A percentile compares a stretch with the other conserved stretches of the same genome.
Conservation (phyloP, 2,113 vertebrate genomes). For the Carlito syrichta region DNA sequence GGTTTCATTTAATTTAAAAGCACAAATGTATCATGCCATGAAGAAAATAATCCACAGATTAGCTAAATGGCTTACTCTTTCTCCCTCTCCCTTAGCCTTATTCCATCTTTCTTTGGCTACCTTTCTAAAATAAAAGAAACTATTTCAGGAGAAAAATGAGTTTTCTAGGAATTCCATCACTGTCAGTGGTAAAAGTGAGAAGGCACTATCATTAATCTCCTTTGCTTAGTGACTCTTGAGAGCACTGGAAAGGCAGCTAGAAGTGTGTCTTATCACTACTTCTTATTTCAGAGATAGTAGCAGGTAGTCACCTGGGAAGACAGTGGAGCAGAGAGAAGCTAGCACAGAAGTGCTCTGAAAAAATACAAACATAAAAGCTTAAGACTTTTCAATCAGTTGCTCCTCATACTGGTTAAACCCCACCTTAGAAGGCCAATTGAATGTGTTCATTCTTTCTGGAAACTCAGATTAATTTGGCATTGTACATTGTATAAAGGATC, state of each 20-base stretch:
- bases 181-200: conserved; percentile 23
- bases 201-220: conserved; percentile 33
- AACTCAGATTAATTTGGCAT: background rate
- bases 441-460: conserved; percentile 31
- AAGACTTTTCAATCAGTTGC: conserved; percentile 7
- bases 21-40: background rate
- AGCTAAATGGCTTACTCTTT: conserved; percentile 19
- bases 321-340: background rate
- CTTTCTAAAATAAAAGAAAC: conserved; percentile 50
- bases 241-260: conserved; percentile 43
- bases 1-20: conserved; percentile 47
- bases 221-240: conserved; percentile 48
- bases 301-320: conserved; percentile 16
- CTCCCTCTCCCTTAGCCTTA: background rate
- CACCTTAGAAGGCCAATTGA: background rate
- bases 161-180: conserved; percentile 40
- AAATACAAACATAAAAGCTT: conserved; percentile 48
- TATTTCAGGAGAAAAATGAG: conserved; percentile 37
- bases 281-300: conserved; percentile 31
- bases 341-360: background rate
- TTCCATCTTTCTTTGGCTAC: conserved; percentile 40
- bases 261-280: conserved; percentile 41
- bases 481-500: background rate
- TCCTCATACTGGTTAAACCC: background rate
- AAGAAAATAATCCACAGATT: conserved; percentile 33